Base-by-base conservation (phyloP, 1,140 invertebrate species). In the Pseudomyrmex cubaensis region DNA sequence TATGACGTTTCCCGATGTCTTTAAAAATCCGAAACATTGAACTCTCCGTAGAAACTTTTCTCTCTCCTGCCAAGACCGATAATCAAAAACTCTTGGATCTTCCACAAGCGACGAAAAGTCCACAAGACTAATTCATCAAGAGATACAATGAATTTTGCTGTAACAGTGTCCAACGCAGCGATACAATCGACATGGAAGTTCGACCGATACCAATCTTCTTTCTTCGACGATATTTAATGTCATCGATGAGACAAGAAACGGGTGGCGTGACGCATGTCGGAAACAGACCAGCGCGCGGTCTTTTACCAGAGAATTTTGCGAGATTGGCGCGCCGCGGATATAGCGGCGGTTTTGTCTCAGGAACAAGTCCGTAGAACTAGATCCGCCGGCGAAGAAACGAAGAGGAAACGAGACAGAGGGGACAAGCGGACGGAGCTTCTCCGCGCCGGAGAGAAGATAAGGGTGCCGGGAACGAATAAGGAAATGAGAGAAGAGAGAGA, bases 391-490 rank as follows among this genome's bases (percentile, higher is more conserved):
- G 84, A 92, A 92, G 89, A 91, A 90, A 91, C 87, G 80, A 86
- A 74, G 84, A 91, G 91, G 91, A 93, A 92, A 93, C 91, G 90
- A 92, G 88, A 89, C 85, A 82, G 87, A 87, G 76, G 82, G 83
- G 56, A 50, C 1, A n/a, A 63, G 76, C 57, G 78, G 70, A 85
- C 84, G 84, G 35, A 80, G 64, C 44, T 76, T 59, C 64, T 70
- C n/a, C 54, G 44, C 9, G 50, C 35, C 44, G 50, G 61, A 64
- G 73, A 78, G 72, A 20, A 72, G 75, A 85, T 85, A 77, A 85
- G 70, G 75, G 54, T 59, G 10, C 57, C 48, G 85, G 83, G 82
- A 8, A 83, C 83, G 86, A 63, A 35, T 75, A 88, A 88, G 80
- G 84, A 87, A 89, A 86, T 89, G 84, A 86, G 82, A 63, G 75